A percentile compares a stretch with the other conserved stretches of the same genome.
phyloP scores from a whole-genome alignment of 1,140 invertebrate species.

The Littorina saxatilis region DNA sequence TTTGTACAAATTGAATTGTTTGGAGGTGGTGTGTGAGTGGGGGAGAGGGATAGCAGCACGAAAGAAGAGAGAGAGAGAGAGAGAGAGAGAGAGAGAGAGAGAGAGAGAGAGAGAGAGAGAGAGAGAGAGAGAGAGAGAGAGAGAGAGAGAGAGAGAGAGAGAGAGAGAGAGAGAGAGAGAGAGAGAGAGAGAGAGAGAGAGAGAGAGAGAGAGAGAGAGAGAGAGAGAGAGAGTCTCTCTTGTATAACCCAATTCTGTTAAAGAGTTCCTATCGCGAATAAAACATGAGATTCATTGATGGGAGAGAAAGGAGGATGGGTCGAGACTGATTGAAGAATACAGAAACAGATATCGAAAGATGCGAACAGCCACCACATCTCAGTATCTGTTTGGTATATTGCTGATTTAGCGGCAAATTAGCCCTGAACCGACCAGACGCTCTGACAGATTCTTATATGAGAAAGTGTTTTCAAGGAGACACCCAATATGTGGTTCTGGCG shows the following conservation, averaged over 20 bases:
- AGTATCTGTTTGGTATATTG: too few relatives aligned
- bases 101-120: background rate
- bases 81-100: constrained; percentile 11
- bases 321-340: background rate
- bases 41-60: background rate
- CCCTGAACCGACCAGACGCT: too few relatives aligned
- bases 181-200: too few relatives aligned
- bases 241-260: too few relatives aligned
- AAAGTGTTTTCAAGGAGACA: too few relatives aligned
- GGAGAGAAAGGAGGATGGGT: background rate
- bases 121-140: background rate
- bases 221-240: background rate
- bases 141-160: background rate
- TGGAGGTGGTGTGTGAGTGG: background rate
- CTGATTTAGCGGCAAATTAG: too few relatives aligned
- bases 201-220: constrained; percentile 9
- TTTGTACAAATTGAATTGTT: too few relatives aligned
- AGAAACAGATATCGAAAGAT: background rate
- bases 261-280: too few relatives aligned
- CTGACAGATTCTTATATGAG: too few relatives aligned
- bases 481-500: too few relatives aligned
- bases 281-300: too few relatives aligned
- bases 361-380: too few relatives aligned
- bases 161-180: background rate
- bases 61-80: constrained; percentile 2